Conservation (phyloP, 2,888 invertebrate genomes). For the Ophion obscuratus region DNA sequence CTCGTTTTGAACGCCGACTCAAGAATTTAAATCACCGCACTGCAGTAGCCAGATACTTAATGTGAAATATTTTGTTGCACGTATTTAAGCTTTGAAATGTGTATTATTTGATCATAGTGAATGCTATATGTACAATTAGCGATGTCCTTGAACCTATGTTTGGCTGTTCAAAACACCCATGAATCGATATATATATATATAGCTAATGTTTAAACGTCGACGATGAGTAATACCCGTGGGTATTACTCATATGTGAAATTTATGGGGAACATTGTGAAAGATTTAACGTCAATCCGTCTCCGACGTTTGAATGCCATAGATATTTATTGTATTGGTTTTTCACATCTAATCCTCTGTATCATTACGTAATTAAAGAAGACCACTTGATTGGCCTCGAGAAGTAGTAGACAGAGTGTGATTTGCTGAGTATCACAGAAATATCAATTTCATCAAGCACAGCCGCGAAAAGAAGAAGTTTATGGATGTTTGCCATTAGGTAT, state of each 20-base stretch:
- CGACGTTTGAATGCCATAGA: neutral
- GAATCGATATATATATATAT: neutral
- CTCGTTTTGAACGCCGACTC: too few species aligned
- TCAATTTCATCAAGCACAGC: neutral
- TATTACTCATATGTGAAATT: too few species aligned
- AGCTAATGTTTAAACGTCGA: too few species aligned
- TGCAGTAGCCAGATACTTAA: too few species aligned
- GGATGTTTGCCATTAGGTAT: neutral
- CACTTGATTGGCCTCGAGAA: slow-evolving; percentile 23
- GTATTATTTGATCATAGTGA: too few species aligned
- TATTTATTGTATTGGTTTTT: neutral
- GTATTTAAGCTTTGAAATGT: too few species aligned
- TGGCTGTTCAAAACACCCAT: neutral
- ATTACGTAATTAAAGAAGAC: neutral
- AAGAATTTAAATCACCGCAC: too few species aligned
- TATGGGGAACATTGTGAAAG: too few species aligned
- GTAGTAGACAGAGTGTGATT: slow-evolving; percentile 55
- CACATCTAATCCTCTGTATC: neutral
- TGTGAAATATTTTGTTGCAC: too few species aligned
- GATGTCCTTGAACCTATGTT: neutral
- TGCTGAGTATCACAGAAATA: slow-evolving; percentile 33
- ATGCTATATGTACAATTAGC: too few species aligned
- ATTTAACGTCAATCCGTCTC: too few species aligned
- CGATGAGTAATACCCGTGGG: too few species aligned
- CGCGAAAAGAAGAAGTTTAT: neutral